Conservation (phyloP, 2,888 invertebrate species). For the Anticlea derivata region DNA sequence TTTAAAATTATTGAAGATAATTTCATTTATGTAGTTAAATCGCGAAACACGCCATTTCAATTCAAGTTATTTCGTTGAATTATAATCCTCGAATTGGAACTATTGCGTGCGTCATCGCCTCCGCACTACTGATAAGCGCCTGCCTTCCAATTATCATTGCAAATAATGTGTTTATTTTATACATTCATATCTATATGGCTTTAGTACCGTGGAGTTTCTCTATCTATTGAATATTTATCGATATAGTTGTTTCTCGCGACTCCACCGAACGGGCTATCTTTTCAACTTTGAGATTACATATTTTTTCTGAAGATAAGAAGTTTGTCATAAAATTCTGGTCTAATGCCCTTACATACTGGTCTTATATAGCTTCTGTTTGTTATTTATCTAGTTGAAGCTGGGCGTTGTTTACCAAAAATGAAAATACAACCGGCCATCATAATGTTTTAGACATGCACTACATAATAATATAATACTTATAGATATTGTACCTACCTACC, state of each 20-base stretch:
- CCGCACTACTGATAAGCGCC: constrained; percentile 77
- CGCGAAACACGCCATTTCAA: constrained; percentile 9
- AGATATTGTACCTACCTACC: constrained; percentile 4
- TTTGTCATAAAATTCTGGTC: no score
- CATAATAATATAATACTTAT: no score
- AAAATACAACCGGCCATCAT: no score
- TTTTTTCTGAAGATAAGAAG: no score
- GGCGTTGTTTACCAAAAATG: no score
- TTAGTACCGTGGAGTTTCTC: constrained; percentile 62
- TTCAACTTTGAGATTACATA: constrained; percentile 1
- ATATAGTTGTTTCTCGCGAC: constrained; percentile 21
- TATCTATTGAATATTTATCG: constrained; percentile 54
- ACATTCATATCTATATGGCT: constrained; percentile 59
- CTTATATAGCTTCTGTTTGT: no score
- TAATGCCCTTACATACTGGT: no score
- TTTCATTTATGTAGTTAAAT: not conserved
- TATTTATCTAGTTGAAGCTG: no score
- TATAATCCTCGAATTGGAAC: constrained; percentile 47
- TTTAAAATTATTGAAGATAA: no score
- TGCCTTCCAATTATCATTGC: constrained; percentile 80
- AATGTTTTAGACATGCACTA: no score
- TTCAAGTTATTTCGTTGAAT: constrained; percentile 14
- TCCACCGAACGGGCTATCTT: no score
- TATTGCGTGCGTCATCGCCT: constrained; percentile 79
- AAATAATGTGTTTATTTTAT: constrained; percentile 75